phyloP scores from a whole-genome alignment of 2,113 vertebrate genomes.

The Rhipidura dahli region DNA sequence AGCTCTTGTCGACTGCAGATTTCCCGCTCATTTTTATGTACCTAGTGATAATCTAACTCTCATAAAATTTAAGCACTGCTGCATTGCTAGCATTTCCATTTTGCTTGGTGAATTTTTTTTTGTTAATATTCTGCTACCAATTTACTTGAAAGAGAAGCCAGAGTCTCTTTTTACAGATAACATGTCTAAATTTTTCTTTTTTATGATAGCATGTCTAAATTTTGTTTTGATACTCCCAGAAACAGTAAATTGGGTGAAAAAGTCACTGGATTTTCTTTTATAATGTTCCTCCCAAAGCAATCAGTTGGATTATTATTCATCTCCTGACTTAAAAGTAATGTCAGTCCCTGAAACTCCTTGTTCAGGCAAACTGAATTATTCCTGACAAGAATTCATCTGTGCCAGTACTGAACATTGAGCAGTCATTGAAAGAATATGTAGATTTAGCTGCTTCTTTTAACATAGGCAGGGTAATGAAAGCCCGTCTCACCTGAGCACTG shows the following conservation, averaged over 20 bases:
- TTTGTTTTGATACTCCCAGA: background rate
- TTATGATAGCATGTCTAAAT: slow-evolving; percentile 26
- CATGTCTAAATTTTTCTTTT: background rate
- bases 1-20: slow-evolving; percentile 47
- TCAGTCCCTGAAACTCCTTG: slow-evolving; percentile 38
- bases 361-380: slow-evolving; percentile 52
- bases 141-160: slow-evolving; percentile 52
- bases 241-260: slow-evolving; percentile 24
- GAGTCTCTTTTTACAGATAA: slow-evolving; percentile 10
- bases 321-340: slow-evolving; percentile 48
- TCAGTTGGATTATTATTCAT: slow-evolving; percentile 45
- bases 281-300: slow-evolving; percentile 5
- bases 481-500: background rate
- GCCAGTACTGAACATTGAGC: background rate
- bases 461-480: background rate
- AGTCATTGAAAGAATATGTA: slow-evolving; percentile 19
- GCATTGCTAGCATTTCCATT: slow-evolving; percentile 63
- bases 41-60: slow-evolving; percentile 64
- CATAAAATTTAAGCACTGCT: slow-evolving; percentile 68
- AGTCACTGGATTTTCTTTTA: background rate
- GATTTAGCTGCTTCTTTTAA: slow-evolving; percentile 1
- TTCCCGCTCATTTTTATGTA: slow-evolving; percentile 63
- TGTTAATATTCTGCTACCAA: slow-evolving; percentile 29
- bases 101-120: slow-evolving; percentile 51
- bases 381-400: slow-evolving; percentile 42